Evolutionary conservation across 2,113 vertebrate species (phyloP), one percentile per base, ranked within the genome.

Genomic region (Eudyptes chrysolophus): DNA sequence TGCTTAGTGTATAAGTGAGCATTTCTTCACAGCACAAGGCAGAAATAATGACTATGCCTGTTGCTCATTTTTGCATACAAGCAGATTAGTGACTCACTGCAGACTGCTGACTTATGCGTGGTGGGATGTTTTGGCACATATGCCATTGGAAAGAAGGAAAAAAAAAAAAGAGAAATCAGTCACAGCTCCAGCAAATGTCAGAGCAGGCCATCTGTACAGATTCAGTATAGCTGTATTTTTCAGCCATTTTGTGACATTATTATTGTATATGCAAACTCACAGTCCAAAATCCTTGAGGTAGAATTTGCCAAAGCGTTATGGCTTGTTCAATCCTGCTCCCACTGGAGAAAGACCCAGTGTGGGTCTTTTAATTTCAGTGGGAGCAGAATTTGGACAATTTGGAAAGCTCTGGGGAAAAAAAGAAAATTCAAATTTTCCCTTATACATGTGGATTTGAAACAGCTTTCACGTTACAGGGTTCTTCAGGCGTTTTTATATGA

Each of bases 21-120:
- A 81, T 90, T 95, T 94, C 88, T 94, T 65, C 86, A 38, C 66
- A 89, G 61, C 32, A 68, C 61, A 89, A 69, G 29, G 87, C 84
- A 95, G 94, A 91, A 97, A 93, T 87, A 89, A 92, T 93, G 94
- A 95, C 74, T 96, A 22, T 36, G 91, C 89, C 78, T 91, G 87
- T 96, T 95, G 97, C 94, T 94, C 95, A 79, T 80, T 96, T 96
- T 76, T 94, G 81, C 87, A 94, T 69, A 87, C 40, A 72, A 70
- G 89, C 26, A 3, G 82, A 87, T 95, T 74, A 85, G 70, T 96
- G 96, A 97, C 89, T 95, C 94, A 97, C 70, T 83, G 87, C 84
- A 94, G 94, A 96, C 87, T 91, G 94, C 90, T 92, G 96, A 84
- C 89, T 96, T 81, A 46, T 82, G 61, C 4, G 29, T 77, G 78